Evolutionary conservation across 2,888 invertebrate genomes (phyloP).

Genomic region (Boloria selene): DNA sequence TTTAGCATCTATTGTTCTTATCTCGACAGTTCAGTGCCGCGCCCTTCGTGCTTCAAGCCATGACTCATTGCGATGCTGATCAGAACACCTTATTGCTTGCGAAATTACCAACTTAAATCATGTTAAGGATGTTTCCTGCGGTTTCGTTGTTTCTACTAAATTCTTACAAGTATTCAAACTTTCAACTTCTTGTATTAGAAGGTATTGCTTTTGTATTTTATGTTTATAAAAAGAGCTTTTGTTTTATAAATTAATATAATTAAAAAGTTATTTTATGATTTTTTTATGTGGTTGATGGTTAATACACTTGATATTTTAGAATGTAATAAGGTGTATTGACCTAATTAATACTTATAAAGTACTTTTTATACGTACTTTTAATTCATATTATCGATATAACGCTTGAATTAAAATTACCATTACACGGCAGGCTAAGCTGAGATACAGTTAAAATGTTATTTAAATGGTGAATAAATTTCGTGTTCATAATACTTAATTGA

Average conservation of each 20-base stretch:
- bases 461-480: constrained; percentile 18
- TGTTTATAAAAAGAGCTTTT: too few species aligned
- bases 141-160: constrained; percentile 50
- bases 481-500: constrained; percentile 24
- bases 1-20: constrained; percentile 50
- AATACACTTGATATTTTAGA: too few species aligned
- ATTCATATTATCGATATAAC: too few species aligned
- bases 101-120: constrained; percentile 59
- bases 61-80: constrained; percentile 58
- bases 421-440: constrained; percentile 10
- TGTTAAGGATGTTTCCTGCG: constrained; percentile 58
- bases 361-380: too few species aligned
- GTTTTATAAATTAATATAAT: too few species aligned
- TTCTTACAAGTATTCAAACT: constrained; percentile 47
- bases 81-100: constrained; percentile 61
- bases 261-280: too few species aligned
- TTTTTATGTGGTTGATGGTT: too few species aligned
- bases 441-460: constrained; percentile 12
- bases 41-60: constrained; percentile 48
- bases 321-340: too few species aligned
- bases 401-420: background rate
- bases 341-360: too few species aligned
- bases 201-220: background rate
- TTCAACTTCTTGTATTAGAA: constrained; percentile 48
- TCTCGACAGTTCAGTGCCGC: constrained; percentile 42